Evolutionary conservation across 2,113 vertebrate species (phyloP), one percentile per base, ranked within the genome.

Genomic region (Cynocephalus volans): DNA sequence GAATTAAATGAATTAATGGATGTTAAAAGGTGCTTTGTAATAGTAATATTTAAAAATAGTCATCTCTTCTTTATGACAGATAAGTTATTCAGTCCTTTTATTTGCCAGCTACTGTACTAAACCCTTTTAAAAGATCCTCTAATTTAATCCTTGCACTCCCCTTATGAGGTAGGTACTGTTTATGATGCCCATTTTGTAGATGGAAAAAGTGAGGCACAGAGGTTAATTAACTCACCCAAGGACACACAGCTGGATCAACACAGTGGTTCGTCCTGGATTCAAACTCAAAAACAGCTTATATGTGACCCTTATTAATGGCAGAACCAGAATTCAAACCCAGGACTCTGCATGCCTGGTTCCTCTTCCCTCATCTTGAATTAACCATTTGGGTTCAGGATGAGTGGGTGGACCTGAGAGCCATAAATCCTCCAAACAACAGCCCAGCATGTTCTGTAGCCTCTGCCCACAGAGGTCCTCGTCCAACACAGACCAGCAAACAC

Each of bases 51-150:
- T 88, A 77, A 23, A 15, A 81, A 60, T 21, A 76, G 60, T 15
- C 73, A 86, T 50, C 52, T 50, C 83, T 88, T 80, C 52, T 15
- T 75, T 54, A 6, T n/a, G 75, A n/a, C 48, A 67, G 18, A 10
- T 84, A 80, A 69, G n/a, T 93, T 84, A 73, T 41, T 76, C 69
- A 33, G 72, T 79, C n/a, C 52, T 92, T 64, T 24, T 88, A 14
- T 73, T 86, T 73, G n/a, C 88, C 15, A 65, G 18, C n/a, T 17
- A 4, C 6, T 67, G 9, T 56, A 28, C 81, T 48, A 48, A 85
- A 73, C 67, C 64, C 75, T 64, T 95, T 62, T 26, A 69, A 54
- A 77, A 65, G 33, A 41, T 54, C 4, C 28, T 72, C n/a, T 85
- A 19, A 21, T 23, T 33, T 64, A 70, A 58, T 19, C 73, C n/a